Evolutionary conservation across 2,888 invertebrate species (phyloP), one percentile per base, ranked within the genome.

Genomic region (Actias luna): DNA sequence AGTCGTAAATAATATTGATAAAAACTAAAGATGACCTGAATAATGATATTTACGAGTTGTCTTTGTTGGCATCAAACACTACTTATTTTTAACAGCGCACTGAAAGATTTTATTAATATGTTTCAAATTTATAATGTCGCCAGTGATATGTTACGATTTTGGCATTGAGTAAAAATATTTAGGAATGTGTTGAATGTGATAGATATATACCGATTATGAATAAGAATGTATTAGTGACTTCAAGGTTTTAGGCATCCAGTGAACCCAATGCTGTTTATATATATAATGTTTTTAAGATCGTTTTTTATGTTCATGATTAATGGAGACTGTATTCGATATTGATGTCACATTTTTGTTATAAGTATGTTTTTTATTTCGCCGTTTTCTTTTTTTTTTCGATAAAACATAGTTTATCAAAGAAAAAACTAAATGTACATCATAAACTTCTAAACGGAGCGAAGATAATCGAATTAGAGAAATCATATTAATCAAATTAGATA

Each of bases 31-130:
- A 8, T 29, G 55, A 55, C n/a, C 55, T 55, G n/a, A 55, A 55
- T 55, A 55, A 29, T 29, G 7, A 5, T 55, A 55, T 55, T 55
- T 55, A 29, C 5, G 55, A 52, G 7, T 29, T 10, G 46, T 50
- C 25, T 55, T 29, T n/a, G n/a, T 55, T 55, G 27, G 29, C 55
- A 29, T 55, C 55, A 29, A 16, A 52, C 50, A 12, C 25, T 42
- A 42, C 42, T 25, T 7, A 25, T 50, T 50, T 46, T 50, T 25
- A 50, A 50, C 46, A 25, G 25, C 22, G 16, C 46, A 25, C 25
- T 50, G 46, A 33, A 22, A 39, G 36, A 52, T 61, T 61, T 39
- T 61, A 55, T 5, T 61, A 22, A 33, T 29, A 29, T 39, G 52
- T n/a, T 18, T 29, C 8, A 46, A 57, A 62, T 36, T 29, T 29